Percentiles rank a stretch among this genome's conserved stretches.
phyloP scores from a whole-genome alignment of 2,888 invertebrate species.

The Pseudococcus viburni region DNA sequence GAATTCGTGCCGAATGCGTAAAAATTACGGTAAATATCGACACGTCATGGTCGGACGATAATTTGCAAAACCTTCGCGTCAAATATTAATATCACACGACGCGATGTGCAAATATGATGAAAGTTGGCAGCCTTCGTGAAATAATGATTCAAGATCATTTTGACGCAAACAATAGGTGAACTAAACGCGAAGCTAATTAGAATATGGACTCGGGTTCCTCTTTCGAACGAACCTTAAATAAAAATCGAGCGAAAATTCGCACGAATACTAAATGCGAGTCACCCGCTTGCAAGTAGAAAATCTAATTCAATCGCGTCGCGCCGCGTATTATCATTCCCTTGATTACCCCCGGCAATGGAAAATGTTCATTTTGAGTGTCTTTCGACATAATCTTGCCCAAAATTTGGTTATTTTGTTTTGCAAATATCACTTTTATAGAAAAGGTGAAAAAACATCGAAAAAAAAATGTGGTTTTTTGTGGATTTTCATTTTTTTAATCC shows the following conservation, averaged over 20 bases:
- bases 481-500: too few relatives aligned
- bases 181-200: neutral
- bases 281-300: neutral
- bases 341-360: too few relatives aligned
- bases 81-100: slow-evolving; percentile 29
- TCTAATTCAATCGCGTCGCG: neutral
- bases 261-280: too few relatives aligned
- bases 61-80: slow-evolving; percentile 31
- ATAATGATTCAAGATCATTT: slow-evolving; percentile 45
- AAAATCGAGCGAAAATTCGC: too few relatives aligned
- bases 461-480: too few relatives aligned
- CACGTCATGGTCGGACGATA: slow-evolving; percentile 53
- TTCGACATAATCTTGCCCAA: too few relatives aligned
- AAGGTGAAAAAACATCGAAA: too few relatives aligned
- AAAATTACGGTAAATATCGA: slow-evolving; percentile 27
- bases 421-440: too few relatives aligned
- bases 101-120: neutral
- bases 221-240: too few relatives aligned
- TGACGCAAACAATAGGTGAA: neutral
- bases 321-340: too few relatives aligned
- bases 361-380: too few relatives aligned
- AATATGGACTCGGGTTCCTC: neutral
- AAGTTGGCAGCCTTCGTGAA: slow-evolving; percentile 38
- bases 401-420: too few relatives aligned
- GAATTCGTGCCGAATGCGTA: slow-evolving; percentile 40